These are phyloP conservation scores for Strigamia crassipes DNA, from an alignment of 2,888 invertebrate genomes.

Conservation along the genomic window DNA sequence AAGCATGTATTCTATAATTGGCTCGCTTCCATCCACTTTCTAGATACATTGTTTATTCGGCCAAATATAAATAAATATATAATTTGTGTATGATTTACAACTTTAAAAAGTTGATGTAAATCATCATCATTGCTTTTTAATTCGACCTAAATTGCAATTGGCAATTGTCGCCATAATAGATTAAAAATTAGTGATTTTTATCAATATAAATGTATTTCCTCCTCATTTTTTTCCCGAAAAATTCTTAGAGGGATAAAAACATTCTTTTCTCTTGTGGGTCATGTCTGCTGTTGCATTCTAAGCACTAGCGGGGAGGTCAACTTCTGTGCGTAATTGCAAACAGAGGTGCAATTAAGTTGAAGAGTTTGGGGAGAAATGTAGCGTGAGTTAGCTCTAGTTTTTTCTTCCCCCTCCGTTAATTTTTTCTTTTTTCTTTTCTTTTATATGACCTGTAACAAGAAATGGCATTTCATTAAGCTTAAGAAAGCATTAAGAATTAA, in stretches of 20 bases:
- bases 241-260: neutral
- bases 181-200: neutral
- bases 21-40: neutral
- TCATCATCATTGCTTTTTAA: too few species aligned
- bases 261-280: slow-evolving; percentile 17
- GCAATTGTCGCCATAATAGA: neutral
- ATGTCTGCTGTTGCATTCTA: slow-evolving; percentile 22
- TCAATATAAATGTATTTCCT: neutral
- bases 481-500: slow-evolving; percentile 40
- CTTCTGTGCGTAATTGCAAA: slow-evolving; percentile 40
- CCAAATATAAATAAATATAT: neutral
- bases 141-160: too few species aligned
- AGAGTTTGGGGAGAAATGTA: slow-evolving; percentile 40
- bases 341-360: slow-evolving; percentile 42
- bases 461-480: slow-evolving; percentile 36
- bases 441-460: neutral
- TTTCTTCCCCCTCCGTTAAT: neutral
- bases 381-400: slow-evolving; percentile 35
- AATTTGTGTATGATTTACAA: neutral
- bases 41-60: neutral
- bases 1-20: slow-evolving; percentile 9
- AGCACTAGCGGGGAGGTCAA: slow-evolving; percentile 27
- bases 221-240: neutral
- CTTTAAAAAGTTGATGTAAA: neutral
- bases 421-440: slow-evolving; percentile 2